Evolutionary conservation across 2,113 vertebrate genomes (phyloP), one percentile per base, ranked within the genome.

Genomic region (Pomatostomus ruficeps): DNA sequence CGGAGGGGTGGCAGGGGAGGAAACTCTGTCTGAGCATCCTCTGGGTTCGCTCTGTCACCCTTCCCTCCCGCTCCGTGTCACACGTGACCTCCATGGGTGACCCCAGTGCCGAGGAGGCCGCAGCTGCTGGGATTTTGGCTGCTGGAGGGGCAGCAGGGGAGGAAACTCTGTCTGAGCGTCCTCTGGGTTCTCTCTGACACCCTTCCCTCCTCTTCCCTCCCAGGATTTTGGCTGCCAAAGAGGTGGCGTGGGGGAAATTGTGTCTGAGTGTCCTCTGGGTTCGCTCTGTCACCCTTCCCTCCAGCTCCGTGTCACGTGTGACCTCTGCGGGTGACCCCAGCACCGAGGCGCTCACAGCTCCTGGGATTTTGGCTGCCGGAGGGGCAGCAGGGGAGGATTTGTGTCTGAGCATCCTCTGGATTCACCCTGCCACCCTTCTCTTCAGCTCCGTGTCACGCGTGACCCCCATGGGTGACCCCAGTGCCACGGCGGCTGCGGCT

Each of bases 251-350:
- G 31, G 9, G 9, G 12, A 7, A 19, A 5, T 21, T 16, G 29
- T 35, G 10, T 28, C 52, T 21, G 79, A 85, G 63, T 76, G 36
- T 68, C n/a, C 0, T n/a, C 46, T 23, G 65, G 55, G 31, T 20
- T 75, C 1, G 0, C 16, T 61, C 38, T 78, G 21, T 45, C 1
- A 0, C 26, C 2, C 0, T 31, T 45, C 48, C 28, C 33, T n/a
- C n/a, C n/a, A n/a, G 93, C 89, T 90, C 79, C 5, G 16, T 68
- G 83, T 31, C 86, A 42, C 6, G 3, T 0, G 12, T 28, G 67
- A 42, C 82, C 82, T 16, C 82, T 3, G 1, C 1, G 20, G 4
- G 48, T 8, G 11, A 63, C 72, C 85, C 7, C 88, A 8, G 87
- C 1, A 1, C 75, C 7, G 7, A 10, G 75, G 42, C 4, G 46